Evolutionary conservation across 2,888 invertebrate genomes (phyloP), one percentile per base, ranked within the genome.

Genomic region (Sericinus montela): DNA sequence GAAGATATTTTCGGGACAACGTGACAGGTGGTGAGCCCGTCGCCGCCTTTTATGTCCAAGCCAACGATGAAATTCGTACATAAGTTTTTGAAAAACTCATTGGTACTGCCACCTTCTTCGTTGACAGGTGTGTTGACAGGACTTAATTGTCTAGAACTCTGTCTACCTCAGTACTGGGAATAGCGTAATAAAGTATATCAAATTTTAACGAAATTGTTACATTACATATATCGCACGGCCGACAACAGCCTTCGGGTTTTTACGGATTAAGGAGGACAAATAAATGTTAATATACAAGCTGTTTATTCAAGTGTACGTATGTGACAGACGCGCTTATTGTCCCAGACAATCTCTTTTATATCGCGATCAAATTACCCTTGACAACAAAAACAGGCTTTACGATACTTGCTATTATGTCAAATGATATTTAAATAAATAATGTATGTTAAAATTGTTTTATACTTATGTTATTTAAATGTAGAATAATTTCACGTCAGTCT

Each of bases 251-350:
- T 77, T 71, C 72, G 59, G 58, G 65, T 59, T 67, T 69, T 67
- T 55, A 65, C 65, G 53, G 57, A 59, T 67, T 55, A 65, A 64
- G 53, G 57, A 59, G 55, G 42, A 54, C n/a, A 25, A 55, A 54
- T 55, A 45, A 52, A 51, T 56, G 55, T 54, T 55, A 60, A 52
- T 53, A 54, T 41, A 55, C 1, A 6, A 34, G 15, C 48, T 69
- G 56, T 73, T 75, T 71, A 53, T 52, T 62, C 76, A 78, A 69
- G 66, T 79, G 75, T 56, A 25, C 37, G 29, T 38, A 10, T 16
- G 38, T 45, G 46, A 54, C 50, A 40, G 48, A 43, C 19, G 19
- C 28, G 52, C 42, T 36, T 59, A 49, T 49, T 52, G 55, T 47
- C 51, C 44, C 59, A 65, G 59, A 69, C 60, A 52, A 58, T 59